phyloP scores from a whole-genome alignment of 2,888 invertebrate genomes.

The Amblyteles armatorius region DNA sequence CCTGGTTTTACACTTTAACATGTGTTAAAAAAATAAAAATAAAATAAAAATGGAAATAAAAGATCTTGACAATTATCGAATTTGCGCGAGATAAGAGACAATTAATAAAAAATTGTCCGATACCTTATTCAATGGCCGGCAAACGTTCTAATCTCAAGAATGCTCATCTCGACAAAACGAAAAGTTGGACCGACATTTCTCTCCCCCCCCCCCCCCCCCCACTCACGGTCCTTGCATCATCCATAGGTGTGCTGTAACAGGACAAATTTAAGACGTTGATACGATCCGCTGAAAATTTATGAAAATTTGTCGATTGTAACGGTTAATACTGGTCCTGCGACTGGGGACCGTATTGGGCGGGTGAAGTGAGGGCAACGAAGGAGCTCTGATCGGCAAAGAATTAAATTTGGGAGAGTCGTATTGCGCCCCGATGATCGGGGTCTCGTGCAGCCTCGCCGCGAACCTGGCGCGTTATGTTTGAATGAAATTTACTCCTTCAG shows the following conservation, averaged over 20 bases:
- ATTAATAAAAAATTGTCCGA: neutral
- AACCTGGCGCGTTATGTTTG: slow-evolving; percentile 33
- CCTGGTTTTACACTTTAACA: neutral
- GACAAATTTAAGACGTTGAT: neutral
- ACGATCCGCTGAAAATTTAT: neutral
- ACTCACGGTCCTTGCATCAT: neutral
- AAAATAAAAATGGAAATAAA: neutral
- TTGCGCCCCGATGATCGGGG: slow-evolving; percentile 9
- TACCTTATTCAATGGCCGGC: neutral
- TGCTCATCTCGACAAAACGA: neutral
- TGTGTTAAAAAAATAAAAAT: neutral
- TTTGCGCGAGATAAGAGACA: neutral
- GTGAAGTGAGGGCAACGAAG: neutral
- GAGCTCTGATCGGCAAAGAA: neutral
- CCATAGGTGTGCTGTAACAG: neutral
- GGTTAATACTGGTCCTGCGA: neutral
- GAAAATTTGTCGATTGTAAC: neutral
- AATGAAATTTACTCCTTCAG: slow-evolving; percentile 18
- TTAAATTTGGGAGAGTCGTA: neutral
- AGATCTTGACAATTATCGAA: neutral
- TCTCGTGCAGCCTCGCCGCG: slow-evolving; percentile 15
- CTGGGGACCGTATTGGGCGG: neutral
- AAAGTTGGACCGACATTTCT: neutral
- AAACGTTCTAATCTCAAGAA: neutral
- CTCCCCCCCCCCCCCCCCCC: neutral